Conservation (phyloP, 2,797 vertebrate species). For the Scolopax rusticola region DNA sequence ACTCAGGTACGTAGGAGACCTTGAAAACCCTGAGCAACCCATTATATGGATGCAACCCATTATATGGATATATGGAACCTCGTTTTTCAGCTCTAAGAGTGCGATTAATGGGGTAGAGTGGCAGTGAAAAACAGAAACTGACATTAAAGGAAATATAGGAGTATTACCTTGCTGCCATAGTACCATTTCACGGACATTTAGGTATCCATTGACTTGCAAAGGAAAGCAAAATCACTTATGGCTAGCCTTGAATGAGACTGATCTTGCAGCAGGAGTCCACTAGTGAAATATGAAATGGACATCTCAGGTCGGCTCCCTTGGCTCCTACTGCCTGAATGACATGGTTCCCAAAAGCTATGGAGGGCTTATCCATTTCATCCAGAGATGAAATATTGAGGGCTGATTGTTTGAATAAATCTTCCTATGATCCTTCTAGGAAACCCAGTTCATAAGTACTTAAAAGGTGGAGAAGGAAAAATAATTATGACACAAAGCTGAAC, state of each 20-base stretch:
- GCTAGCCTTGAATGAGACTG: background rate
- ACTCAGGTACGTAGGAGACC: background rate
- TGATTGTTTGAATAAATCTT: background rate
- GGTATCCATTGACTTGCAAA: slow-evolving; percentile 22
- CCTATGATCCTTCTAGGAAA: background rate
- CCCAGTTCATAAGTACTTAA: background rate
- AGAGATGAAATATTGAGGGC: background rate
- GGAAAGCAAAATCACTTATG: background rate
- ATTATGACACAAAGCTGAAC: background rate
- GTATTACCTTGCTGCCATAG: background rate
- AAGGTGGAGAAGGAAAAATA: background rate
- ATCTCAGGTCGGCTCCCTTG: background rate
- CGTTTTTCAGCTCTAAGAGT: background rate
- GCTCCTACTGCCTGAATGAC: background rate
- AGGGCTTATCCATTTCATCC: background rate
- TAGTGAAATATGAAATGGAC: background rate
- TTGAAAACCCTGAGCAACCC: background rate
- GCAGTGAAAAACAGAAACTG: slow-evolving; percentile 32
- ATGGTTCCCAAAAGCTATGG: fast-evolving
- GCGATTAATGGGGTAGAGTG: slow-evolving; percentile 28
- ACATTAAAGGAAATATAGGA: slow-evolving; percentile 44
- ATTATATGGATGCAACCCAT: slow-evolving; percentile 8
- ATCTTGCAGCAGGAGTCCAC: background rate
- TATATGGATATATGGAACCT: slow-evolving; percentile 13
- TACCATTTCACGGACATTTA: slow-evolving; percentile 50